Evolutionary conservation across 2,888 invertebrate species (phyloP).

Genomic region (Anorthoa munda): DNA sequence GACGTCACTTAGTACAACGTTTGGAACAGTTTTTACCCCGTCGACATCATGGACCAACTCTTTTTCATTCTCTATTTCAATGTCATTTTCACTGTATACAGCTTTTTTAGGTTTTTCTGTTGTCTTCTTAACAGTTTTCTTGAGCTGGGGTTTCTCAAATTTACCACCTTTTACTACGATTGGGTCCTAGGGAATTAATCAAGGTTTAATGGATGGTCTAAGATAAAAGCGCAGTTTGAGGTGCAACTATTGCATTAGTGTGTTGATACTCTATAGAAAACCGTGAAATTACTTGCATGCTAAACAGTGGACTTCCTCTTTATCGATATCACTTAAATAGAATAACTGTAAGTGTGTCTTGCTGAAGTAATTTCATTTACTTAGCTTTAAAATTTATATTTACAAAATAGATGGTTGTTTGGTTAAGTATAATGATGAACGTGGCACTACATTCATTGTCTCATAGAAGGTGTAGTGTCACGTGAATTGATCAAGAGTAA

Average conservation of each 20-base stretch:
- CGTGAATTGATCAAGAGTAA: conserved; percentile 53
- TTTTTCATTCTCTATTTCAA: conserved; percentile 34
- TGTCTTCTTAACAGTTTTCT: conserved; percentile 86
- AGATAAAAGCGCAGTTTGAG: conserved; percentile 74
- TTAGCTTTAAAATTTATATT: conserved; percentile 22
- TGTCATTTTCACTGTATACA: conserved; percentile 74
- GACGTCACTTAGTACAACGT: conserved; percentile 73
- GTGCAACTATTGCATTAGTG: conserved; percentile 79
- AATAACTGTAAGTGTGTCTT: neutral
- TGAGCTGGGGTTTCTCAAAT: conserved; percentile 88
- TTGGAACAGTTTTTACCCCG: conserved; percentile 83
- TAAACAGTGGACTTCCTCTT: conserved; percentile 57
- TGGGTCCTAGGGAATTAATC: conserved; percentile 86
- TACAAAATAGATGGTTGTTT: neutral
- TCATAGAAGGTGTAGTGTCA: conserved; percentile 32
- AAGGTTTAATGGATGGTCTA: conserved; percentile 77
- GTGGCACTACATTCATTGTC: conserved; percentile 39
- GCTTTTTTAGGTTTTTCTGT: conserved; percentile 84
- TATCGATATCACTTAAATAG: conserved; percentile 27
- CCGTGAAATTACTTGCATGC: conserved; percentile 62
- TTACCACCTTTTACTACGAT: conserved; percentile 87
- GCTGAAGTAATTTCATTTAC: conserved; percentile 38
- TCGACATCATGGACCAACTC: conserved; percentile 53
- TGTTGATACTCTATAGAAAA: conserved; percentile 71
- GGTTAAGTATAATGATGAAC: conserved; percentile 9